Evolutionary conservation across 2,797 vertebrate genomes (phyloP), one percentile per base, ranked within the genome.

Genomic region (Hylomyscus alleni): DNA sequence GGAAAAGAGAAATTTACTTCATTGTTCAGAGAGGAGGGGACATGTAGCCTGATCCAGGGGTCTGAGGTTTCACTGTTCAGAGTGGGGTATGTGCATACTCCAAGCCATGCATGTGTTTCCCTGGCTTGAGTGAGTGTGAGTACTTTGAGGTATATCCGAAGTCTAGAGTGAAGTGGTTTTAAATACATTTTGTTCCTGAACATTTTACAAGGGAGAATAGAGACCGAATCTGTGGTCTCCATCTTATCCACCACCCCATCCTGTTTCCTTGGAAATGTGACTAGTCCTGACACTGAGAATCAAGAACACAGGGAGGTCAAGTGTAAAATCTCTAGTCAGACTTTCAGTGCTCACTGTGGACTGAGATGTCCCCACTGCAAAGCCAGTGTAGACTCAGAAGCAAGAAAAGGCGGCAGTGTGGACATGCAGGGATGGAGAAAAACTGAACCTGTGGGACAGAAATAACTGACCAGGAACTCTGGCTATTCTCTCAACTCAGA

Each of bases 301-400:
- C 34, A 4, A 37, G 40, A 77, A 69, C 29, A 31, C 11, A 40
- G 56, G 0, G 13, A 58, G 34, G 11, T 37, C 12, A 40, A 20
- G 14, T 10, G 6, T 22, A 3, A 0, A 0, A 60, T 15, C 34
- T 2, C 65, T 31, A 26, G 31, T 3, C 31, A 15, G 54, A 3
- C 3, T 9, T 40, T 26, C 1, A 34, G 31, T 26, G n/a, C 24
- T 82, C 26, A 5, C 22, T 29, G 2, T 6, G 26, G 40, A 15
- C 19, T 29, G 37, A 37, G 90, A 24, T 10, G 29, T 34, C 13
- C 6, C 40, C 29, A 34, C 17, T 47, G 44, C 44, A 50, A 65
- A 67, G 40, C 44, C 82, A 50, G 19, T 50, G 60, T 47, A 67
- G 40, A 47, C 60, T 3, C 17, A 19, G 31, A 84, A 44, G 58